Percentiles rank a stretch among this genome's conserved stretches.
Conservation (phyloP, 2,113 vertebrate genomes). For the Vulpes vulpes region DNA sequence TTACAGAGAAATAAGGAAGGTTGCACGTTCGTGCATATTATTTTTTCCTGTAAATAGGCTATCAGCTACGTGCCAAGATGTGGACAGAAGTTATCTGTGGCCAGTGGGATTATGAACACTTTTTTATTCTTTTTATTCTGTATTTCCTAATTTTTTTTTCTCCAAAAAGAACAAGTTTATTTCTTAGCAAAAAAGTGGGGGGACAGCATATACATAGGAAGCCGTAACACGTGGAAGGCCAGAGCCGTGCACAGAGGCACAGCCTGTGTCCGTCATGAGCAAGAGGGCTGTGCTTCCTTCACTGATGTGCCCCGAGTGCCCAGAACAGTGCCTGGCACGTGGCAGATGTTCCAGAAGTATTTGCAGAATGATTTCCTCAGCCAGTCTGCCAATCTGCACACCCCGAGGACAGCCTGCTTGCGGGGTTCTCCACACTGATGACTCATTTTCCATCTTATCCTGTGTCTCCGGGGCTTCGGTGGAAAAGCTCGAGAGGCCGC, state of each 20-base stretch:
- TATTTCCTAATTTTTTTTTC: background rate
- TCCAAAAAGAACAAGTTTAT: background rate
- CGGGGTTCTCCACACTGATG: rapidly evolving
- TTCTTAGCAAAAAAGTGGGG: background rate
- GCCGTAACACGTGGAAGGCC: background rate
- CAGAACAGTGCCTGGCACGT: background rate
- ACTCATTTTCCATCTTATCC: background rate
- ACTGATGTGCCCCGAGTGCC: background rate
- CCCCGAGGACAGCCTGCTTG: background rate
- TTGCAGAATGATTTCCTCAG: background rate
- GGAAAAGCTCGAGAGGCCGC: too few species aligned
- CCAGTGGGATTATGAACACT: background rate
- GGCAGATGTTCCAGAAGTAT: background rate
- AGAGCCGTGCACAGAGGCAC: too few species aligned
- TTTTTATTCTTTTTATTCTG: background rate
- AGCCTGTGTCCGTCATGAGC: background rate
- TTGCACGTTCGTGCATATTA: background rate
- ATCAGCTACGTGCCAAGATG: too few species aligned
- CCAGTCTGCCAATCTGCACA: rapidly evolving
- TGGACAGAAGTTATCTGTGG: background rate
- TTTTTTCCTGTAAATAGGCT: background rate
- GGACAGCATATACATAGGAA: rapidly evolving
- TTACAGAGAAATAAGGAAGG: background rate
- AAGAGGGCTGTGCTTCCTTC: background rate
- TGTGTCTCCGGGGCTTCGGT: too few species aligned